Base-by-base conservation (phyloP, 1,140 invertebrate species). In the Philopotamus ludificatus region DNA sequence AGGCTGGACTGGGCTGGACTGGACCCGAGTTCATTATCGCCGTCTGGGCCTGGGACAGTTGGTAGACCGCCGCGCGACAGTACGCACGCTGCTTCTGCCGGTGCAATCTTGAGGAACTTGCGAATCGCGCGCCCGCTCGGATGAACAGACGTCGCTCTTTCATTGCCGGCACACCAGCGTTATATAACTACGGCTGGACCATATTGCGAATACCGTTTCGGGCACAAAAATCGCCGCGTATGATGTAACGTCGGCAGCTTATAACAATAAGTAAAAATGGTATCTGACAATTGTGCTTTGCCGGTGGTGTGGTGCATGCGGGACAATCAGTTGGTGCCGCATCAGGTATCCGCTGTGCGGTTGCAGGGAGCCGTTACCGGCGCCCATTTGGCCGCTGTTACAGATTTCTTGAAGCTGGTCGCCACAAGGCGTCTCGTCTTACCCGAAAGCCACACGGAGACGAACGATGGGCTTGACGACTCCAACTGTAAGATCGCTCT, bases 251-350 rank as follows among this genome's bases (percentile, higher is more conserved):
- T 39, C 8, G n/a, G 8, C 34, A 39, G n/a, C n/a, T n/a, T n/a
- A n/a, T n/a, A n/a, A n/a, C n/a, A n/a, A n/a, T n/a, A n/a, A 47
- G 7, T 47, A 4, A 47, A 9, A 72, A 84, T 84, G 83, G 81
- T 85, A 73, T 83, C 82, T 49, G 77, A 82, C 73, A 79, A 79
- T 73, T 73, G 74, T 22, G 80, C 83, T 70, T 63, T 81, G 75
- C 79, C 79, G 73, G 82, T 85, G 64, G 84, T 86, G 70, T 86
- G 84, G 84, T 86, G 85, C 79, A 77, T 82, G 71, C 82, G 84
- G 71, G 83, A 85, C 77, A 83, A 85, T 72, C 81, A 82, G 73
- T 83, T 84, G 76, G 79, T 84, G 68, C 85, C 85, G 61, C 79
- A 85, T 57, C 83, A 85, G 74, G 77, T 86, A 68, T 84, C 83